Evolutionary conservation across 2,797 vertebrate genomes (phyloP).

Genomic region (Chiloscyllium punctatum): DNA sequence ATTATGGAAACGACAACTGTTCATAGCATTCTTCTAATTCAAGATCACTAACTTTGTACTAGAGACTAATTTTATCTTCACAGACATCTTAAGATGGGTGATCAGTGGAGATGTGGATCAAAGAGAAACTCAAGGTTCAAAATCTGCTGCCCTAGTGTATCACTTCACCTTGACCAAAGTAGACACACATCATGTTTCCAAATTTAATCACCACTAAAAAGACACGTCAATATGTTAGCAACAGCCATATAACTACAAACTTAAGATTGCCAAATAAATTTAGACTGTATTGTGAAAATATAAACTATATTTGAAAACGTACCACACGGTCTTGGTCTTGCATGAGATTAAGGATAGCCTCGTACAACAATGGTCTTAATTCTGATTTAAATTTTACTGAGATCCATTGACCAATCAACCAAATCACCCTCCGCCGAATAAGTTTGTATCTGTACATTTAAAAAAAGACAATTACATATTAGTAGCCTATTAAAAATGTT

Average conservation of each 20-base stretch:
- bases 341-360: constrained; percentile 83
- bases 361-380: constrained; percentile 85
- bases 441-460: constrained; percentile 75
- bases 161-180: neutral
- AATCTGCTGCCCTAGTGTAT: neutral
- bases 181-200: neutral
- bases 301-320: constrained; percentile 50
- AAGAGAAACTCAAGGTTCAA: neutral
- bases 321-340: constrained; percentile 95
- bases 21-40: neutral
- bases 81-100: neutral
- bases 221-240: neutral
- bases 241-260: neutral
- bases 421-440: constrained; percentile 87
- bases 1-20: neutral
- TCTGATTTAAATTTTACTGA: constrained; percentile 94
- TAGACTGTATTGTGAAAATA: neutral
- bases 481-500: neutral
- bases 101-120: neutral
- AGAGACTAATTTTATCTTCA: neutral
- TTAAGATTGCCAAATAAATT: neutral
- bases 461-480: neutral
- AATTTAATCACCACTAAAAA: neutral
- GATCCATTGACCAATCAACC: constrained; percentile 97
- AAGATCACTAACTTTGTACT: neutral